Evolutionary conservation across 2,113 vertebrate genomes (phyloP).

Genomic region (Bombycilla garrulus): DNA sequence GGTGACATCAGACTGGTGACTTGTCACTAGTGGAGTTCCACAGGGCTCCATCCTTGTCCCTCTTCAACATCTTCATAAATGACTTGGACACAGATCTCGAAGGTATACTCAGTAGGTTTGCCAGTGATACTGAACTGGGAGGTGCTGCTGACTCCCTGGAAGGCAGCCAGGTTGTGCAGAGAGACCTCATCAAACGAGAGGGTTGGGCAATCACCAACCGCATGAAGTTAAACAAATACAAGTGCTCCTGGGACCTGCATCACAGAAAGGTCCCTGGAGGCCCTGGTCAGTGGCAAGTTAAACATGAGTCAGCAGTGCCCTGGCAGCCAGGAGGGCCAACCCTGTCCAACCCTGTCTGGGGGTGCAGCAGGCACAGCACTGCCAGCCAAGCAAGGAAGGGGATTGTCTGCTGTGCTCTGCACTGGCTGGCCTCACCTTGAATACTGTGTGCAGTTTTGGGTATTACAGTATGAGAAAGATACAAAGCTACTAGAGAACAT

Average conservation of each 20-base stretch:
- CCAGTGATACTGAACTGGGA: background rate
- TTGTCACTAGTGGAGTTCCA: background rate
- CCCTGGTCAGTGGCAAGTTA: background rate
- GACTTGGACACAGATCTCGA: fast-evolving
- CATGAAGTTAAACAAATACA: background rate
- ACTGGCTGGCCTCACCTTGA: background rate
- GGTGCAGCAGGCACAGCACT: background rate
- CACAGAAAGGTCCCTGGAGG: background rate
- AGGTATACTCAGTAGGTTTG: background rate
- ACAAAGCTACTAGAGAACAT: background rate
- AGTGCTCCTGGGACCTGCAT: background rate
- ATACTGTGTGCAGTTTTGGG: background rate
- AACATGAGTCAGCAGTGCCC: background rate
- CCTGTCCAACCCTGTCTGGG: background rate
- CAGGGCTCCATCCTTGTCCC: background rate
- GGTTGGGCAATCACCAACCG: background rate
- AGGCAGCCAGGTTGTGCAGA: background rate
- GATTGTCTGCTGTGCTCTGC: background rate
- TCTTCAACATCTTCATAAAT: background rate
- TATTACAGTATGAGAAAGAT: background rate
- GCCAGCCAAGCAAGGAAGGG: fast-evolving
- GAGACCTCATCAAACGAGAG: background rate
- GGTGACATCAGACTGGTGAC: background rate
- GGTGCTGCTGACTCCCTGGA: background rate
- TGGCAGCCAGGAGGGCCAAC: background rate